Conservation (phyloP, 2,888 invertebrate genomes). For the Synanthedon andrenaeformis region DNA sequence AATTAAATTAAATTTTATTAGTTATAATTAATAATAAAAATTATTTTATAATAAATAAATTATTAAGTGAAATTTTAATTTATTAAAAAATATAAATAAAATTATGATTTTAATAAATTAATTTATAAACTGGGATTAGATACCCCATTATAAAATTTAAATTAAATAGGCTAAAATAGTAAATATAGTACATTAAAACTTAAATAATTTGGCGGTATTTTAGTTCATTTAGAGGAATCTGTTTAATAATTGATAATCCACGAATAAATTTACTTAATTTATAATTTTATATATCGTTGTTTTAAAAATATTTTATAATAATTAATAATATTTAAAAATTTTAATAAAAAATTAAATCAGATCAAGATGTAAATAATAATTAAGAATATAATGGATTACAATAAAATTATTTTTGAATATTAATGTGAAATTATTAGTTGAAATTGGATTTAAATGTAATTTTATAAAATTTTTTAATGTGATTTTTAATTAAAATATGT, state of each 20-base stretch:
- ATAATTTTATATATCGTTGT: conserved; percentile 58
- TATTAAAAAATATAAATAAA: conserved; percentile 38
- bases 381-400: conserved; percentile 77
- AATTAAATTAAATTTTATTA: conserved; percentile 68
- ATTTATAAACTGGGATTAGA: conserved; percentile 75
- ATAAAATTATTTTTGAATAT: conserved; percentile 67
- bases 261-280: conserved; percentile 67
- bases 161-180: conserved; percentile 63
- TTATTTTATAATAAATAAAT: conserved; percentile 42
- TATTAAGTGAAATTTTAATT: conserved; percentile 73
- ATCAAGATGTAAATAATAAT: conserved; percentile 79
- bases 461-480: conserved; percentile 63
- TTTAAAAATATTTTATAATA: conserved; percentile 55
- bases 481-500: conserved; percentile 76
- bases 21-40: conserved; percentile 36
- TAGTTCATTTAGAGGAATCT: conserved; percentile 78
- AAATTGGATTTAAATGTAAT: conserved; percentile 79
- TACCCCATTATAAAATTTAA: conserved; percentile 76
- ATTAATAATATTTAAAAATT: conserved; percentile 52
- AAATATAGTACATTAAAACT: conserved; percentile 72
- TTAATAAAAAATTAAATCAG: conserved; percentile 67
- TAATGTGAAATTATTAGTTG: conserved; percentile 43
- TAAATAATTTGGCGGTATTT: conserved; percentile 79
- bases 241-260: conserved; percentile 77
- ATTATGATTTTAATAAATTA: conserved; percentile 53